These are phyloP conservation scores for Cydia pomonella DNA, from an alignment of 1,140 invertebrate genomes.

Conservation along the genomic window DNA sequence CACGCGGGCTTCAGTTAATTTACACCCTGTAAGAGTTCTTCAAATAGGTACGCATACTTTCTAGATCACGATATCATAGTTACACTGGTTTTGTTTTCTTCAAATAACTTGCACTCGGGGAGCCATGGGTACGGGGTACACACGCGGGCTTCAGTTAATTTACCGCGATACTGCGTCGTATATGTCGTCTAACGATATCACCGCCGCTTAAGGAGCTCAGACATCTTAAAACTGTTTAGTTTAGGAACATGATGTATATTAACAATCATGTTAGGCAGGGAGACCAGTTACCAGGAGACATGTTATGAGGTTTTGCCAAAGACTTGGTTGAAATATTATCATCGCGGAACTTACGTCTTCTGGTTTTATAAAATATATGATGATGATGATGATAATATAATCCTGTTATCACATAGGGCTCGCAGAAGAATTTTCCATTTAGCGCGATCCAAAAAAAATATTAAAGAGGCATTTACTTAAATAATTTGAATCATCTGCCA, in stretches of 20 bases:
- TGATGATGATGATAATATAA: too few species aligned
- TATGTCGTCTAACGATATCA: constrained; percentile 10
- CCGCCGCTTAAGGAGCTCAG: constrained; percentile 3
- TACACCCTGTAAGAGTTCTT: too few species aligned
- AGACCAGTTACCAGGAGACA: too few species aligned
- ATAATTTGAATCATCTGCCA: too few species aligned
- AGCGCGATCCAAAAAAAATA: too few species aligned
- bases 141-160: neutral
- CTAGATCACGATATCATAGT: too few species aligned
- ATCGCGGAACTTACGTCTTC: too few species aligned
- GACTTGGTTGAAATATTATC: neutral
- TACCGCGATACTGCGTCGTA: constrained; percentile 17
- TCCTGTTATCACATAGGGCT: too few species aligned
- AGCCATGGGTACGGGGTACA: neutral
- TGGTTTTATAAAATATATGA: too few species aligned
- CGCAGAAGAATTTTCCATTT: too few species aligned
- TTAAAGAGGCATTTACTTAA: too few species aligned
- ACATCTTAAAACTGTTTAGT: constrained; percentile 14
- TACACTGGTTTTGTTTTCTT: neutral
- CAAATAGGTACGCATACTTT: too few species aligned
- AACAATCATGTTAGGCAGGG: neutral
- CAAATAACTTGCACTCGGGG: neutral
- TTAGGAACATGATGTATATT: constrained; percentile 13
- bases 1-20: neutral
- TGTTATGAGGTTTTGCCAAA: neutral